Evolutionary conservation across 2,888 invertebrate genomes (phyloP).

Genomic region (Therioaphis trifolii): DNA sequence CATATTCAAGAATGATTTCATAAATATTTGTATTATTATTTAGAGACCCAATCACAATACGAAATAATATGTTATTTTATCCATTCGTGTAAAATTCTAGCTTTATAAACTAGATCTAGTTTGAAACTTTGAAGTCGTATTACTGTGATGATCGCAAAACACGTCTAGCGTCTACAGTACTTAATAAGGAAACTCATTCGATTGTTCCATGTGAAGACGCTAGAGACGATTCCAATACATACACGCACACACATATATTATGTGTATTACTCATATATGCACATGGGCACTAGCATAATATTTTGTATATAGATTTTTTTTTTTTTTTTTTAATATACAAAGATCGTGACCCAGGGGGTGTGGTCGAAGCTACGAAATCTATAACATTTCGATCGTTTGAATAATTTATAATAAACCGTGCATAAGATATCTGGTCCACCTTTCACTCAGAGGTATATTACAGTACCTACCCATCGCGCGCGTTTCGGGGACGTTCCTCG

Average conservation of each 20-base stretch:
- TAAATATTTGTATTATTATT: no score
- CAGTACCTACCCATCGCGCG: conserved; percentile 14
- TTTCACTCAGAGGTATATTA: conserved; percentile 41
- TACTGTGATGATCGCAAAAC: not conserved
- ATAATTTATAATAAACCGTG: conserved; percentile 62
- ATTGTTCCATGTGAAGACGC: conserved; percentile 10
- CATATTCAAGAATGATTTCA: no score
- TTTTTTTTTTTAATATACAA: conserved; percentile 49
- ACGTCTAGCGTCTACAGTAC: not conserved
- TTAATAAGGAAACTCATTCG: not conserved
- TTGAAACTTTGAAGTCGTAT: no score
- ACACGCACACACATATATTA: not conserved
- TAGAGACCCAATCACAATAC: no score
- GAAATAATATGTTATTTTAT: no score
- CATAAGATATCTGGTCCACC: conserved; percentile 59
- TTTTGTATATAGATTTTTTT: conserved; percentile 18
- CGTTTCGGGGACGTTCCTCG: conserved; percentile 52
- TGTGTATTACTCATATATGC: not conserved
- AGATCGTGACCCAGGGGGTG: conserved; percentile 61
- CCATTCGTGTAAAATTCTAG: no score
- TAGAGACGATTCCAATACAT: conserved; percentile 36
- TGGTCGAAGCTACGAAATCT: conserved; percentile 58
- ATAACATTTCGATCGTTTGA: conserved; percentile 63
- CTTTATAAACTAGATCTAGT: no score
- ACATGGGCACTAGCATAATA: not conserved